phyloP scores from a whole-genome alignment of 2,113 vertebrate genomes.

The Ariopsis seemanni region DNA sequence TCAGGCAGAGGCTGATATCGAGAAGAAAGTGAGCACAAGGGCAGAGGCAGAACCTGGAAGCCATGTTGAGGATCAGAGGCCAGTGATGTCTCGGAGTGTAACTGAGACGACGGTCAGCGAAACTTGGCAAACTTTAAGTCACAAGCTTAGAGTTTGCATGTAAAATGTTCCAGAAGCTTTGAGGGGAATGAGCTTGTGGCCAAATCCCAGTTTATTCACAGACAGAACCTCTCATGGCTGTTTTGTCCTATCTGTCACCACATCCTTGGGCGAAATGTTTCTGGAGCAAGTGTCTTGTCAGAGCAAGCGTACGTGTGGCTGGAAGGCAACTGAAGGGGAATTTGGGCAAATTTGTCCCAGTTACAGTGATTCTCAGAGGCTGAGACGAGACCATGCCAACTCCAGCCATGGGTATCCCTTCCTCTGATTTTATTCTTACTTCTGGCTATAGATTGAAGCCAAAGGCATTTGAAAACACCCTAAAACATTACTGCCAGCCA shows the following conservation, averaged over 20 bases:
- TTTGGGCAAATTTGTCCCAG: slow-evolving; percentile 61
- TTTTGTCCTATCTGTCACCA: slow-evolving; percentile 6
- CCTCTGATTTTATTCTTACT: background rate
- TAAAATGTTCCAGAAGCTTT: slow-evolving; percentile 37
- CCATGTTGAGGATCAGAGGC: background rate
- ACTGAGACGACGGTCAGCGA: background rate
- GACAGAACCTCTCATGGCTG: background rate
- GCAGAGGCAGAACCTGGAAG: background rate
- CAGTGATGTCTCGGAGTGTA: background rate
- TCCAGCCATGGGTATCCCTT: slow-evolving; percentile 53
- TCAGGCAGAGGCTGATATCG: background rate
- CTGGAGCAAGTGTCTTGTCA: slow-evolving; percentile 14
- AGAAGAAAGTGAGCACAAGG: background rate
- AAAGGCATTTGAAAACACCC: slow-evolving; percentile 67
- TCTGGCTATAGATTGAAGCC: slow-evolving; percentile 55
- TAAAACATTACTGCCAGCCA: slow-evolving; percentile 61
- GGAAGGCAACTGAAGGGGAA: slow-evolving; percentile 12
- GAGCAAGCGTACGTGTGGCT: background rate
- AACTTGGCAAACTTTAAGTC: background rate
- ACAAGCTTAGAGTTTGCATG: slow-evolving; percentile 16
- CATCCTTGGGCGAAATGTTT: background rate
- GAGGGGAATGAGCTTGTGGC: background rate
- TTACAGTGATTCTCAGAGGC: slow-evolving; percentile 63
- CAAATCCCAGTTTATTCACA: slow-evolving; percentile 35
- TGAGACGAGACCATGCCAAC: slow-evolving; percentile 60